A percentile compares a stretch with the other conserved stretches of the same genome.
Evolutionary conservation across 1,140 invertebrate genomes (phyloP).

Genomic region (Drosophila miranda): DNA sequence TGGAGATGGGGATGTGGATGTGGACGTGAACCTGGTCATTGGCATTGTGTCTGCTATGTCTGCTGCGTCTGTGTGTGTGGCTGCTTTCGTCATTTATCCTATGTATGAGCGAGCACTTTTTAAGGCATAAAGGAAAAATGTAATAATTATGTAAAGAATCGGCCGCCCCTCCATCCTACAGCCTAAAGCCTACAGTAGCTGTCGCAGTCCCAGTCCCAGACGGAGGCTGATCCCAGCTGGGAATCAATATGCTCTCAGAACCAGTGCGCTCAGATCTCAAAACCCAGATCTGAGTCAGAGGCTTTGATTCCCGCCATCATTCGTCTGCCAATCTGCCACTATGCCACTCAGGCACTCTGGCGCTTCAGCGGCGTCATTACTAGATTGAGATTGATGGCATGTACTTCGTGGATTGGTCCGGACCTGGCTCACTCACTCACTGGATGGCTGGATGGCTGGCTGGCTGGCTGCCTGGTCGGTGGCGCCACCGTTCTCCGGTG

Average conservation of each 20-base stretch:
- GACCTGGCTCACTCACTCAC: slow-evolving; percentile 7
- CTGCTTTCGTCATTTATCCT: slow-evolving; percentile 43
- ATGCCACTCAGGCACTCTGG: slow-evolving; percentile 46
- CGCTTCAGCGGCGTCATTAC: slow-evolving; percentile 71
- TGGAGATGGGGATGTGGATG: too few species aligned
- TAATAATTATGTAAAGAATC: slow-evolving; percentile 78
- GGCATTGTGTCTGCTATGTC: slow-evolving; percentile 35
- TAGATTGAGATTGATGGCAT: slow-evolving; percentile 78
- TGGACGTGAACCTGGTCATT: slow-evolving; percentile 19
- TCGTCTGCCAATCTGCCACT: slow-evolving; percentile 39
- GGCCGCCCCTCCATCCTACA: slow-evolving; percentile 2
- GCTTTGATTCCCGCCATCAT: slow-evolving; percentile 20
- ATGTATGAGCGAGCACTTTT: slow-evolving; percentile 70
- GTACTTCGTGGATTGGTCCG: slow-evolving; percentile 26
- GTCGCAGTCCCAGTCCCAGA: slow-evolving; percentile 19
- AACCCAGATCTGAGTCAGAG: slow-evolving; percentile 28
- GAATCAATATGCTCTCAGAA: slow-evolving; percentile 39
- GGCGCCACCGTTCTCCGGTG: slow-evolving; percentile 10
- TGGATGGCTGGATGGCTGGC: slow-evolving; percentile 1
- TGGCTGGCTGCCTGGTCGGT: slow-evolving; percentile 2
- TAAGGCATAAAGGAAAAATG: slow-evolving; percentile 49
- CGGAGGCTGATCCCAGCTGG: slow-evolving; percentile 14
- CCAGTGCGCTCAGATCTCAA: slow-evolving; percentile 17
- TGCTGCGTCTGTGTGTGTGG: background rate
- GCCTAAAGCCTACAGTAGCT: too few species aligned